Conservation (phyloP, 2,888 invertebrate genomes). For the Habrosyne pyritoides region DNA sequence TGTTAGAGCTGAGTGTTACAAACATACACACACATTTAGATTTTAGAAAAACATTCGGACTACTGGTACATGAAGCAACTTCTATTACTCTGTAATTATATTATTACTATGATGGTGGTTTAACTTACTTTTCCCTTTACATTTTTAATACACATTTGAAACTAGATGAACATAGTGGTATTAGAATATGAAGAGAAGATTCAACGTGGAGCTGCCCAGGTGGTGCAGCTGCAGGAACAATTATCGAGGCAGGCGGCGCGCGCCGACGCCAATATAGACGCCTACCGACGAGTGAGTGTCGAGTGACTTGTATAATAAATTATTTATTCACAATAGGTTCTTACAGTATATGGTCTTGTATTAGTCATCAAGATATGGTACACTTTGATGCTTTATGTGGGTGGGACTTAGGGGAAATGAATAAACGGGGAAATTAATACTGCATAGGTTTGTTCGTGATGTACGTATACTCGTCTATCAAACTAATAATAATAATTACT, state of each 20-base stretch:
- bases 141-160: slow-evolving; percentile 3
- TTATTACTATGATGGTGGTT: too few species aligned
- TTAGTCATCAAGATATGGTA: not conserved
- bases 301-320: too few species aligned
- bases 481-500: too few species aligned
- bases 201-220: slow-evolving; percentile 63
- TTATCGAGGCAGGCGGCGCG: slow-evolving; percentile 57
- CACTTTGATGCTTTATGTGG: not conserved
- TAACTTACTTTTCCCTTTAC: too few species aligned
- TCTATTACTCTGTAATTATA: too few species aligned
- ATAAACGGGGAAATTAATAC: too few species aligned
- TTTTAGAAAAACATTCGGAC: too few species aligned
- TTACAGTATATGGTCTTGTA: not conserved
- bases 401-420: not conserved
- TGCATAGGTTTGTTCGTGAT: too few species aligned
- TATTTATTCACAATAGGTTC: not conserved
- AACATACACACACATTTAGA: too few species aligned
- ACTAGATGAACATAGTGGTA: slow-evolving; percentile 69
- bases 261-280: slow-evolving; percentile 67
- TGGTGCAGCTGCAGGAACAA: slow-evolving; percentile 66
- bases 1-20: too few species aligned
- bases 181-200: slow-evolving; percentile 78
- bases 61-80: too few species aligned
- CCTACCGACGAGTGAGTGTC: slow-evolving; percentile 68
- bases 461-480: too few species aligned